Conservation (phyloP, 1,140 invertebrate genomes). For the Brachionus calyciflorus region DNA sequence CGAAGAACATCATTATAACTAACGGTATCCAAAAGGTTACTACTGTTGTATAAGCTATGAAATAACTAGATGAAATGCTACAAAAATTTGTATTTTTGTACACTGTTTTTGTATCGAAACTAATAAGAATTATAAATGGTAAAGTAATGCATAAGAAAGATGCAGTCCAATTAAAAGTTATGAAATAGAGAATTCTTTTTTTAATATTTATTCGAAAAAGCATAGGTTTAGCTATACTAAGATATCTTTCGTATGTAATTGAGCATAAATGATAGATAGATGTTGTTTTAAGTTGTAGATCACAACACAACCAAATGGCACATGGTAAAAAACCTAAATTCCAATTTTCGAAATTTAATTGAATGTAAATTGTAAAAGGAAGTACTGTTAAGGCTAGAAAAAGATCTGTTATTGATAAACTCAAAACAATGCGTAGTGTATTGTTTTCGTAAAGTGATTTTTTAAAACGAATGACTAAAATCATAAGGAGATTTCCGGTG, state of each 20-base stretch:
- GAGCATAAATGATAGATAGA: slow-evolving; percentile 39
- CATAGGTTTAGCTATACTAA: slow-evolving; percentile 28
- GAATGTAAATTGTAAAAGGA: slow-evolving; percentile 35
- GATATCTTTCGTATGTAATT: slow-evolving; percentile 39
- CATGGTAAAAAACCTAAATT: slow-evolving; percentile 9
- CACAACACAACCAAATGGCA: slow-evolving; percentile 12
- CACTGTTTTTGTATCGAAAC: not conserved
- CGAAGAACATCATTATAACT: slow-evolving; percentile 29
- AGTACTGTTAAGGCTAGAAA: not conserved
- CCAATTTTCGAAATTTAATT: not conserved
- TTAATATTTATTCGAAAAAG: slow-evolving; percentile 24
- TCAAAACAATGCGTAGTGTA: slow-evolving; percentile 40
- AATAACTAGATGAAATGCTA: not conserved
- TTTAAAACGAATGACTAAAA: slow-evolving; percentile 7
- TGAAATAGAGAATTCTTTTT: slow-evolving; percentile 3
- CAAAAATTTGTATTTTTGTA: not conserved
- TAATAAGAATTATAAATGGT: not conserved
- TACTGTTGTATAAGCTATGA: slow-evolving; percentile 8
- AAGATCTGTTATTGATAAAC: slow-evolving; percentile 39
- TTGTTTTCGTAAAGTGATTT: slow-evolving; percentile 21
- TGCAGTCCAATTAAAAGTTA: slow-evolving; percentile 3
- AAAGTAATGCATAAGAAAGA: not conserved
- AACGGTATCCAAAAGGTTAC: slow-evolving; percentile 43
- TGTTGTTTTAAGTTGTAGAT: slow-evolving; percentile 33
- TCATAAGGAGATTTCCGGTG: slow-evolving; percentile 15